phyloP scores from a whole-genome alignment of 30 jellyfish, hydroid and myxozoan species.

The Aurelia sp. region DNA sequence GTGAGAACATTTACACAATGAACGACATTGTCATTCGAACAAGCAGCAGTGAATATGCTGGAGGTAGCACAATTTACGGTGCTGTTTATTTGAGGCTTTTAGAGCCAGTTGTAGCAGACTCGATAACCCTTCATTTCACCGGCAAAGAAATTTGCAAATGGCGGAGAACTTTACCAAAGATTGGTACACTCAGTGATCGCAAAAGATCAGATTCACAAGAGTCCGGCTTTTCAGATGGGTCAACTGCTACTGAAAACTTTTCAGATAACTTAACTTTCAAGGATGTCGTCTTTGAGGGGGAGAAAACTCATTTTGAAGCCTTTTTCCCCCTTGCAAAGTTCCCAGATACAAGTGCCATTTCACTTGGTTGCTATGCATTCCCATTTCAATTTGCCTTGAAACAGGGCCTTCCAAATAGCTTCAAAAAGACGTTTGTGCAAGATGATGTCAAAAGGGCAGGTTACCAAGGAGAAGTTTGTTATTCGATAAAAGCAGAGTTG shows the following conservation, averaged over 20 bases:
- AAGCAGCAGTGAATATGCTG: slow-evolving; percentile 40
- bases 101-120: slow-evolving; percentile 55
- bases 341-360: slow-evolving; percentile 39
- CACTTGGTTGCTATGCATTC: slow-evolving; percentile 73
- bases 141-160: slow-evolving; percentile 50
- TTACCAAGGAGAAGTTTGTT: slow-evolving; percentile 46
- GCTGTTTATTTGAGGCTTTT: slow-evolving; percentile 53
- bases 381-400: slow-evolving; percentile 54
- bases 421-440: not conserved
- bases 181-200: not conserved
- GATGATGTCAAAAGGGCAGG: slow-evolving; percentile 56
- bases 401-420: slow-evolving; percentile 71
- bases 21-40: slow-evolving; percentile 53
- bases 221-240: slow-evolving; percentile 27
- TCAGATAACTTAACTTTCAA: not conserved
- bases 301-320: not conserved
- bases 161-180: slow-evolving; percentile 19
- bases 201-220: slow-evolving; percentile 15
- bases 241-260: not conserved
- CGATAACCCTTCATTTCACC: not conserved
- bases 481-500: slow-evolving; percentile 39
- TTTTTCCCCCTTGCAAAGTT: slow-evolving; percentile 7
- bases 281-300: slow-evolving; percentile 34
- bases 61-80: slow-evolving; percentile 56
- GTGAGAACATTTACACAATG: not conserved